Conservation (phyloP, 2,113 vertebrate species). For the Donacobius atricapilla region DNA sequence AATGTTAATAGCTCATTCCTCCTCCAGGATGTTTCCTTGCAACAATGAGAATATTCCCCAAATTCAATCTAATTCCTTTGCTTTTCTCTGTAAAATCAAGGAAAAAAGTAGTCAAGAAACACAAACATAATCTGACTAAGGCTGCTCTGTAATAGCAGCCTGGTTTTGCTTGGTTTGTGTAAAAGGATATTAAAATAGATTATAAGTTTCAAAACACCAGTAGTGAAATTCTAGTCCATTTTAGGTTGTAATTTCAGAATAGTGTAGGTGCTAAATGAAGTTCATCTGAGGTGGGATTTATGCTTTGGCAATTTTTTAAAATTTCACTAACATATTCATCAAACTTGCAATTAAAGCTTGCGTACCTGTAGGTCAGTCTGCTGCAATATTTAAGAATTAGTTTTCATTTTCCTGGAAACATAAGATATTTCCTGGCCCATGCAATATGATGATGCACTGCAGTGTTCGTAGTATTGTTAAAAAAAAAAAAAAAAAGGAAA, state of each 20-base stretch:
- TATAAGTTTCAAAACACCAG: constrained; percentile 17
- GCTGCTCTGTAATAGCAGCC: background rate
- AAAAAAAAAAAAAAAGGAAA: background rate
- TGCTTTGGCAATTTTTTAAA: background rate
- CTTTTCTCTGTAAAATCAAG: constrained; percentile 41
- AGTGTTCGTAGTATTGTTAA: background rate
- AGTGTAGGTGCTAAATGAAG: background rate
- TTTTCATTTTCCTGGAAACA: background rate
- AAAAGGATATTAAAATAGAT: background rate
- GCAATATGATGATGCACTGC: background rate
- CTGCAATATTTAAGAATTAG: background rate
- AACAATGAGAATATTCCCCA: constrained; percentile 48
- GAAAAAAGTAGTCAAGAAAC: constrained; percentile 38
- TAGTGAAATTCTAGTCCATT: background rate
- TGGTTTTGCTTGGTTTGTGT: background rate
- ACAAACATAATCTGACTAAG: constrained; percentile 3
- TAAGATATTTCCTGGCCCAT: background rate
- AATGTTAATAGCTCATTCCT: constrained; percentile 72
- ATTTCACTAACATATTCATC: background rate
- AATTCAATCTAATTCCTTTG: constrained; percentile 69
- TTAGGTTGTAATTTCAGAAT: background rate
- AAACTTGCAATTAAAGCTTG: background rate
- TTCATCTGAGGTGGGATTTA: background rate
- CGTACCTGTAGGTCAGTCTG: background rate
- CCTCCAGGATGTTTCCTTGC: constrained; percentile 67